Conservation (phyloP, 2,888 invertebrate genomes). For the Cantharis rufa region DNA sequence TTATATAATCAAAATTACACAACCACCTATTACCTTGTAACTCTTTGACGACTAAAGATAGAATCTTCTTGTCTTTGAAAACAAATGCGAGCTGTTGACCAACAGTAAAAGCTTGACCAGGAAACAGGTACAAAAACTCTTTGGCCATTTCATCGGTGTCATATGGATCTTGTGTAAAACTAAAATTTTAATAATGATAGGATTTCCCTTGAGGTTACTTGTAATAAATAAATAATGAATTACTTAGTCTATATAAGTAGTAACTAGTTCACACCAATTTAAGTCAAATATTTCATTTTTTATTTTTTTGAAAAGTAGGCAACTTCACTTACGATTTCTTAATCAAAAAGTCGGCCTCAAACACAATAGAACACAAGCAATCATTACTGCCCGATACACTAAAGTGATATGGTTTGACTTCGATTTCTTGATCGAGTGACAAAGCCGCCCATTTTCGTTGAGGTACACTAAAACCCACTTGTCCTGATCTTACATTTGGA, state of each 20-base stretch:
- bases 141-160: constrained; percentile 96
- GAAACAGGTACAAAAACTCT: constrained; percentile 88
- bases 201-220: no score
- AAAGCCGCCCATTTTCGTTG: constrained; percentile 97
- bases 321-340: constrained; percentile 83
- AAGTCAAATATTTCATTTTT: no score
- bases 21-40: constrained; percentile 71
- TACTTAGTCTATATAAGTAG: no score
- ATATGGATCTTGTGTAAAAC: constrained; percentile 85
- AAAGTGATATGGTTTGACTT: constrained; percentile 78
- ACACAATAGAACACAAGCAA: constrained; percentile 79
- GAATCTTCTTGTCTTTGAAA: constrained; percentile 86
- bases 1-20: not conserved
- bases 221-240: no score
- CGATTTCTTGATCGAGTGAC: constrained; percentile 89
- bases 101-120: constrained; percentile 86
- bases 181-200: constrained; percentile 52
- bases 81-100: constrained; percentile 91
- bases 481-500: constrained; percentile 75
- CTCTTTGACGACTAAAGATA: constrained; percentile 82
- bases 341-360: constrained; percentile 92
- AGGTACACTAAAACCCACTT: constrained; percentile 89
- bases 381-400: constrained; percentile 64
- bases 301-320: not conserved
- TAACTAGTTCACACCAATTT: no score